Evolutionary conservation across 1,140 invertebrate genomes (phyloP).

Genomic region (Habropoda laboriosa): DNA sequence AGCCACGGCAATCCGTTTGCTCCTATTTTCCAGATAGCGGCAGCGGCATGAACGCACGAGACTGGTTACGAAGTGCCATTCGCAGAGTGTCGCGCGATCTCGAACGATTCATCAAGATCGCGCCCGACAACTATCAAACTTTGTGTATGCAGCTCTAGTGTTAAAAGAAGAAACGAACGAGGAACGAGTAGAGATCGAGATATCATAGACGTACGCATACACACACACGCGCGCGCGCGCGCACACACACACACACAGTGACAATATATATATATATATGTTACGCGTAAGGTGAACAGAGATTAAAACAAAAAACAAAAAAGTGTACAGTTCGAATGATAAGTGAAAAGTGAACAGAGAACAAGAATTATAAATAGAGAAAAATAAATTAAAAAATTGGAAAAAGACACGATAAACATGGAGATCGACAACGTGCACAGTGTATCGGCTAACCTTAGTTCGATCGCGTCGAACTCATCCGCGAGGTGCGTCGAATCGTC

Average conservation of each 20-base stretch:
- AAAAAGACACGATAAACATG: conserved; percentile 37
- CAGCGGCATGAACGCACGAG: conserved; percentile 60
- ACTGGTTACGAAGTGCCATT: conserved; percentile 64
- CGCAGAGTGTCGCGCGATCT: conserved; percentile 57
- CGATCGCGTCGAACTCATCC: conserved; percentile 25
- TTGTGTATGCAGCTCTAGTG: conserved; percentile 49
- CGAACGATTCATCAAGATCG: conserved; percentile 45
- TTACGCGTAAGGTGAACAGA: not conserved
- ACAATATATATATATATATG: conserved; percentile 22
- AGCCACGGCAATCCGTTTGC: conserved; percentile 55
- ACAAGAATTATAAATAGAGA: conserved; percentile 3
- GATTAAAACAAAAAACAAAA: too few species aligned
- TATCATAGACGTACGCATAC: too few species aligned
- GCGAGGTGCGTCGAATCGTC: conserved; percentile 50
- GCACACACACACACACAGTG: not conserved
- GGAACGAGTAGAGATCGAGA: not conserved
- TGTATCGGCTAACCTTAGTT: conserved; percentile 17
- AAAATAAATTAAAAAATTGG: not conserved
- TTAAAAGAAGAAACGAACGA: conserved; percentile 24
- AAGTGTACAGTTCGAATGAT: not conserved
- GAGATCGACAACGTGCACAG: conserved; percentile 39
- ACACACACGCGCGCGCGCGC: too few species aligned
- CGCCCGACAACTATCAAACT: conserved; percentile 38
- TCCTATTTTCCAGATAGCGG: conserved; percentile 63
- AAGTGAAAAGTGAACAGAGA: conserved; percentile 14